Percentiles rank a stretch among this genome's conserved stretches.
Conservation (phyloP, 2,888 invertebrate genomes). For the Spisula subtruncata region DNA sequence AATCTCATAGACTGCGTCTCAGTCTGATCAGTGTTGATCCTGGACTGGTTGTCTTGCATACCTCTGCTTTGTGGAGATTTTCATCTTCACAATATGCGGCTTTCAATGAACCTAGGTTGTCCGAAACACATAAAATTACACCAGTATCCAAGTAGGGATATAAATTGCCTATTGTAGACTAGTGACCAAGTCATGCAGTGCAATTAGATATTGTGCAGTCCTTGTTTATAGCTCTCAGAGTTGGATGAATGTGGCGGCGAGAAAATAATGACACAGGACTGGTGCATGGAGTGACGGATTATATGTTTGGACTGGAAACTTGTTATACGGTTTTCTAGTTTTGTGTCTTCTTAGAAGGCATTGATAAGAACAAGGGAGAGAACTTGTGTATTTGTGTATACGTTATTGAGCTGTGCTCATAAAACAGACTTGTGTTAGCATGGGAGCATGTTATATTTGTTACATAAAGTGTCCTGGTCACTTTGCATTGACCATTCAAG, state of each 20-base stretch:
- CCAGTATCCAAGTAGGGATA: conserved; percentile 44
- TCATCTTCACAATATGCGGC: conserved; percentile 41
- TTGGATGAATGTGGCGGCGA: background rate
- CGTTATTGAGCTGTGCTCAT: conserved; percentile 33
- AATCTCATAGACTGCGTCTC: background rate
- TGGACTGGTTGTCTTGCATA: conserved; percentile 39
- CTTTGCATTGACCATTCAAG: conserved; percentile 9
- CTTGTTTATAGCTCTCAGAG: conserved; percentile 25
- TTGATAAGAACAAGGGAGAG: background rate
- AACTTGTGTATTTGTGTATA: conserved; percentile 9
- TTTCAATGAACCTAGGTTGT: conserved; percentile 51
- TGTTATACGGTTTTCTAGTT: background rate
- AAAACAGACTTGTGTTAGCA: conserved; percentile 20
- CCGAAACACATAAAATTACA: conserved; percentile 48
- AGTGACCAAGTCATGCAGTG: conserved; percentile 46
- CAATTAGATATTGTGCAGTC: conserved; percentile 50
- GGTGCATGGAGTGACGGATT: background rate
- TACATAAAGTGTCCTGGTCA: conserved; percentile 32
- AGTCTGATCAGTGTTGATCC: conserved; percentile 1
- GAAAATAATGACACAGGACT: background rate
- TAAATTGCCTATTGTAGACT: conserved; percentile 44
- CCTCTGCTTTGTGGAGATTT: conserved; percentile 48
- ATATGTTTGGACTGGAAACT: background rate
- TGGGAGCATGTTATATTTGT: conserved; percentile 30
- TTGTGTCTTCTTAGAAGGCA: background rate